Evolutionary conservation across 1,140 invertebrate genomes (phyloP).

Genomic region (Oreohelix idahoensis): DNA sequence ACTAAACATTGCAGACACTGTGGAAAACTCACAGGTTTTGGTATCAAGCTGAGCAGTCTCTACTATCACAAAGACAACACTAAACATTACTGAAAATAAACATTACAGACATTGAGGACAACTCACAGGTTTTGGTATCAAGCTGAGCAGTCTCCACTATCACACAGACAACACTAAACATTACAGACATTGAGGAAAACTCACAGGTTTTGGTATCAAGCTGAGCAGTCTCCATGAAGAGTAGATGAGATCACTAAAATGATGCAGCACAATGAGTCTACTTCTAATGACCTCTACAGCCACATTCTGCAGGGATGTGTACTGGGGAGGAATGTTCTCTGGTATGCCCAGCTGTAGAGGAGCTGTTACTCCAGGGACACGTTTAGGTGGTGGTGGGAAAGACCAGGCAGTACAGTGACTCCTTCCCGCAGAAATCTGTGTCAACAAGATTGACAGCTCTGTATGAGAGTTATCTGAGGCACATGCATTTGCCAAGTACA

Average conservation of each 20-base stretch:
- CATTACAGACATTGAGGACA: slow-evolving; percentile 61
- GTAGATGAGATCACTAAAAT: slow-evolving; percentile 80
- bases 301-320: slow-evolving; percentile 75
- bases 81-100: too few species aligned
- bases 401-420: slow-evolving; percentile 81
- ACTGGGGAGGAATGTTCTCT: slow-evolving; percentile 77
- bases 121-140: too few species aligned
- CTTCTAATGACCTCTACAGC: slow-evolving; percentile 76
- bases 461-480: too few species aligned
- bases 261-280: slow-evolving; percentile 77
- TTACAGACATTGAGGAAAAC: slow-evolving; percentile 58
- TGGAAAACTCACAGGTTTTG: slow-evolving; percentile 49
- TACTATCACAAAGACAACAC: too few species aligned
- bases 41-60: slow-evolving; percentile 76
- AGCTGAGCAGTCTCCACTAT: too few species aligned
- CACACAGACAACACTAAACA: too few species aligned
- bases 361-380: slow-evolving; percentile 74
- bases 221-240: slow-evolving; percentile 78
- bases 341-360: slow-evolving; percentile 77
- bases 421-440: slow-evolving; percentile 78
- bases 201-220: too few species aligned
- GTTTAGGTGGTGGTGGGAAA: slow-evolving; percentile 74
- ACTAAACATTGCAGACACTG: too few species aligned
- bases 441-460: too few species aligned
- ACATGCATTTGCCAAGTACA: too few species aligned